These are phyloP conservation scores for Formica selysi DNA, from an alignment of 1,140 invertebrate species.

Conservation along the genomic window DNA sequence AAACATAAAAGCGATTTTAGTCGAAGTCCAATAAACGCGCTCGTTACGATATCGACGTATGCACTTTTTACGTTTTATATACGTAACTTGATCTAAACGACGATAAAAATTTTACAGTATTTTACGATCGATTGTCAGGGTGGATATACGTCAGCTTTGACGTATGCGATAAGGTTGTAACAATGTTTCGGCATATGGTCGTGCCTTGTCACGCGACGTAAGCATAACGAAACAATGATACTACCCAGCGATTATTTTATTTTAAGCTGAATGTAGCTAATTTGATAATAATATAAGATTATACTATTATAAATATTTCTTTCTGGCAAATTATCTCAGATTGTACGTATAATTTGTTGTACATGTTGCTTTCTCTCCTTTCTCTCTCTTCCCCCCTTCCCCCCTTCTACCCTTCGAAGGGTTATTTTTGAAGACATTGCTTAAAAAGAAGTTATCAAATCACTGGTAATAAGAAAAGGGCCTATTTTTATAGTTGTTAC, in stretches of 20 bases:
- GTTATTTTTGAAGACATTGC: constrained; percentile 3
- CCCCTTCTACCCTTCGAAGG: no score
- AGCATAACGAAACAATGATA: constrained; percentile 4
- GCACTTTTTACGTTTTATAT: constrained; percentile 8
- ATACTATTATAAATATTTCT: background rate
- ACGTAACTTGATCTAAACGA: constrained; percentile 15
- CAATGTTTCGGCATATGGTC: constrained; percentile 31
- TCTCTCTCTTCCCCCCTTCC: no score
- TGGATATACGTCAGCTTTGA: constrained; percentile 56
- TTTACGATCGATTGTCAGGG: constrained; percentile 56
- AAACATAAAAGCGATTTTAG: background rate
- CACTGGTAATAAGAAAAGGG: background rate
- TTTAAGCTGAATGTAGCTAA: constrained; percentile 8
- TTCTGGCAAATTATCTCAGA: background rate
- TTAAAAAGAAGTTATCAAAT: background rate
- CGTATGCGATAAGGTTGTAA: constrained; percentile 45
- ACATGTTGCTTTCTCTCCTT: background rate
- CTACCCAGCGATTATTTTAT: constrained; percentile 5
- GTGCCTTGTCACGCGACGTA: background rate
- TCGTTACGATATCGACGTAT: constrained; percentile 30
- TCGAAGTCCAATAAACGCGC: background rate
- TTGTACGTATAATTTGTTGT: background rate
- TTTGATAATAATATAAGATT: background rate
- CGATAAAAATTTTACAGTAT: constrained; percentile 45
- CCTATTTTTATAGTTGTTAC: background rate